Evolutionary conservation across 2,888 invertebrate species (phyloP).

Genomic region (Patella depressa): DNA sequence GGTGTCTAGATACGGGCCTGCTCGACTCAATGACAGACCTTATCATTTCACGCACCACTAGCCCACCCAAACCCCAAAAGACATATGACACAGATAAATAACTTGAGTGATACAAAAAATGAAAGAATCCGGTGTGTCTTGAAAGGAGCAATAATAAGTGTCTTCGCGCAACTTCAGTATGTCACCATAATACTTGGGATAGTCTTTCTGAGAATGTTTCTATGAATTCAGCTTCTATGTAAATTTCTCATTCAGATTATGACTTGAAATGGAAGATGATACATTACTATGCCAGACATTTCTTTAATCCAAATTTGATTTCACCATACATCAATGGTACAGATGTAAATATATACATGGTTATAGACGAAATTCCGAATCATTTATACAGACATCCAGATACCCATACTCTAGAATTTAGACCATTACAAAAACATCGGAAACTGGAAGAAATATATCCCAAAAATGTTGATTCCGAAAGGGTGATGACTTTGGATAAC

Average conservation of each 20-base stretch:
- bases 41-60: no score
- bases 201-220: no score
- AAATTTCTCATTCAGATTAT: conserved; percentile 75
- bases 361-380: conserved; percentile 46
- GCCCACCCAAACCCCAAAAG: no score
- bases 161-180: no score
- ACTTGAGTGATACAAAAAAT: no score
- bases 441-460: background rate
- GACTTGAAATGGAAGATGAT: conserved; percentile 87
- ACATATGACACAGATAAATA: no score
- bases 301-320: conserved; percentile 78
- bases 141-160: no score
- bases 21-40: no score
- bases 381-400: conserved; percentile 37
- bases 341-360: conserved; percentile 47
- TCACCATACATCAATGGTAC: conserved; percentile 62
- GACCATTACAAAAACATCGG: background rate
- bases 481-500: background rate
- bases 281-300: conserved; percentile 88
- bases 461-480: background rate
- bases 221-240: no score
- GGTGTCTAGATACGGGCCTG: no score
- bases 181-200: no score
- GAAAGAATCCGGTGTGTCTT: no score
- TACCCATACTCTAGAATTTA: conserved; percentile 3